Conservation (phyloP, 1,140 invertebrate genomes). For the Sesamia nonagrioides region DNA sequence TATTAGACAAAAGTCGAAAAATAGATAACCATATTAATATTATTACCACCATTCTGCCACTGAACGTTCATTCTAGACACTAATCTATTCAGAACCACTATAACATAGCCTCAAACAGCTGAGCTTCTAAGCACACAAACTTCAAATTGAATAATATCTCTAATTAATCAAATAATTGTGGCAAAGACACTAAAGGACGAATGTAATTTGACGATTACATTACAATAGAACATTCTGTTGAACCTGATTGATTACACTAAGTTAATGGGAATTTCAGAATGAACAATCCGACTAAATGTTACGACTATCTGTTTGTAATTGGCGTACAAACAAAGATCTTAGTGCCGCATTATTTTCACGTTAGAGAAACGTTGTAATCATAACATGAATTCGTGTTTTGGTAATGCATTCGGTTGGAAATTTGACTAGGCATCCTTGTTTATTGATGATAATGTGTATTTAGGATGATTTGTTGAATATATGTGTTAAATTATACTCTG, state of each 20-base stretch:
- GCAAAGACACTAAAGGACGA: conserved; percentile 41
- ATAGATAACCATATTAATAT: neutral
- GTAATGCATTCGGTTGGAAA: conserved; percentile 37
- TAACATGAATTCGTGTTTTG: conserved; percentile 44
- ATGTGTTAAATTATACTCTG: neutral
- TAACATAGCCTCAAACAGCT: conserved; percentile 6
- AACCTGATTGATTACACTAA: conserved; percentile 60
- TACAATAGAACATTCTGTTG: conserved; percentile 41
- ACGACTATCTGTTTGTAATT: conserved; percentile 56
- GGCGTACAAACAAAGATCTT: conserved; percentile 55
- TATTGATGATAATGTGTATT: conserved; percentile 22
- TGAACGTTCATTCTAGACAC: neutral
- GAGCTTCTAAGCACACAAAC: conserved; percentile 23
- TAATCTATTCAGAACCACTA: conserved; percentile 10
- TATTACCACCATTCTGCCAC: neutral
- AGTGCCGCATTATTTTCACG: conserved; percentile 53
- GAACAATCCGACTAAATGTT: conserved; percentile 54
- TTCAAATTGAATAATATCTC: conserved; percentile 40
- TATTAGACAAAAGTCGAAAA: neutral
- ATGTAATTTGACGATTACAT: conserved; percentile 37
- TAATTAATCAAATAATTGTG: conserved; percentile 46
- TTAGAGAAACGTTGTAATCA: conserved; percentile 48
- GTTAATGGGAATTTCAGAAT: conserved; percentile 59
- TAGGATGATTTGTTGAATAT: conserved; percentile 7
- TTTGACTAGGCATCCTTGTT: conserved; percentile 20